Base-by-base conservation (phyloP, 2,797 vertebrate genomes). In the Crenichthys baileyi region DNA sequence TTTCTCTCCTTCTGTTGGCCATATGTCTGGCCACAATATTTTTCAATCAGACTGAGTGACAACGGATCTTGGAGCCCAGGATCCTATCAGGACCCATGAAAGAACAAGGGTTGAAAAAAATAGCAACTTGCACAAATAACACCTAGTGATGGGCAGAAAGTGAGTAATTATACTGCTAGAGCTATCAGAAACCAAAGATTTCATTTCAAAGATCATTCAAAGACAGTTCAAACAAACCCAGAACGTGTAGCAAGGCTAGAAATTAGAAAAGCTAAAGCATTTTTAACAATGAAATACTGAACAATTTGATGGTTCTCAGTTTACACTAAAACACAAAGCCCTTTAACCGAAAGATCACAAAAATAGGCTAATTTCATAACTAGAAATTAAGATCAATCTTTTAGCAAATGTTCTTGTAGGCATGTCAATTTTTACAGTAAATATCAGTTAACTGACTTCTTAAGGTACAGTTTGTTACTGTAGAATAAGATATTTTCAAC, bases 61-160 rank as follows among this genome's bases (percentile, higher is more conserved):
- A 90, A 80, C 0, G 82, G 83, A 86, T 91, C 90, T 87, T 90
- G 89, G 36, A 88, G 78, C 50, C 90, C 90, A 87, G 83, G 82
- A 84, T 92, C 91, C 91, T 93, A 20, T 70, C 1, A 44, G 73
- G 12, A 50, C 9, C 73, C 24, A 50, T 56, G 39, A 55, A 39
- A 60, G 51, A 55, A 4, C 15, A 63, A 58, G 6, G 0, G 50
- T 22, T 39, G 20, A 4, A 36, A 50, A 46, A 4, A 39, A 20
- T 4, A 1, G 5, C 26, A 29, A 13, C n/a, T 29, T 16, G 6
- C 7, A 39, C 31, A 41, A 67, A 39, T 8, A 65, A 9, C 31
- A 65, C 60, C 31, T 20, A 9, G 3, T 31, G 16, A 31, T 36
- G 29, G 29, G 36, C 61, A 63, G 31, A 36, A 41, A 41, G 36